Conservation (phyloP, 2,888 invertebrate species). For the Automeris io region DNA sequence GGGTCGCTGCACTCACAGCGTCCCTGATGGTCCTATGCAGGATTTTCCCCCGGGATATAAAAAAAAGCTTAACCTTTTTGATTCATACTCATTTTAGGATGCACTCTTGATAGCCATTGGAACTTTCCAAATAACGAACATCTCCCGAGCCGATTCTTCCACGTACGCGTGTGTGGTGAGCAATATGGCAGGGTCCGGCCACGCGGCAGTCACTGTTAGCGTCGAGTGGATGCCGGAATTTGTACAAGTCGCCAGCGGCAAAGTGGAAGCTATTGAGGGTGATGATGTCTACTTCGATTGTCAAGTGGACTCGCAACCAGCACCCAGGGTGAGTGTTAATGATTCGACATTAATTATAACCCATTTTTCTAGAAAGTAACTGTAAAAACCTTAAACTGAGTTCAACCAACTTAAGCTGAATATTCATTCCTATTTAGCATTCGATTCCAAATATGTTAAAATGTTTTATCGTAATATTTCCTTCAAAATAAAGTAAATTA, state of each 20-base stretch:
- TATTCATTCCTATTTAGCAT: no score
- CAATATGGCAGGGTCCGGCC: conserved; percentile 76
- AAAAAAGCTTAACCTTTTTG: background rate
- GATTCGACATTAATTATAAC: no score
- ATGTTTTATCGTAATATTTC: no score
- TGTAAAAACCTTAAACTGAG: no score
- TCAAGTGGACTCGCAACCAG: conserved; percentile 51
- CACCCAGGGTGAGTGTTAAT: conserved; percentile 44
- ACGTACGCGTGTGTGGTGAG: conserved; percentile 77
- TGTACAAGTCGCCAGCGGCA: conserved; percentile 3
- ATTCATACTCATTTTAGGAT: conserved; percentile 32
- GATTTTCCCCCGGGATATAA: no score
- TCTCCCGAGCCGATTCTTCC: conserved; percentile 60
- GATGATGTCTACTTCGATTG: conserved; percentile 51
- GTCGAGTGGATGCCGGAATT: conserved; percentile 72
- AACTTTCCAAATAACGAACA: conserved; percentile 32
- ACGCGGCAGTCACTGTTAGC: conserved; percentile 64
- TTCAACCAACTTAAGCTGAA: no score
- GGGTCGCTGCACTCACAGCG: no score
- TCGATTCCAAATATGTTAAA: no score
- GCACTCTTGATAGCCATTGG: conserved; percentile 44
- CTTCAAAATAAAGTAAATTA: no score
- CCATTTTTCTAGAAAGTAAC: no score
- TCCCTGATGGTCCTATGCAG: no score
- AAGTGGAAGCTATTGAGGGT: conserved; percentile 35